Evolutionary conservation across 2,113 vertebrate species (phyloP).

Genomic region (Percina caprodes): DNA sequence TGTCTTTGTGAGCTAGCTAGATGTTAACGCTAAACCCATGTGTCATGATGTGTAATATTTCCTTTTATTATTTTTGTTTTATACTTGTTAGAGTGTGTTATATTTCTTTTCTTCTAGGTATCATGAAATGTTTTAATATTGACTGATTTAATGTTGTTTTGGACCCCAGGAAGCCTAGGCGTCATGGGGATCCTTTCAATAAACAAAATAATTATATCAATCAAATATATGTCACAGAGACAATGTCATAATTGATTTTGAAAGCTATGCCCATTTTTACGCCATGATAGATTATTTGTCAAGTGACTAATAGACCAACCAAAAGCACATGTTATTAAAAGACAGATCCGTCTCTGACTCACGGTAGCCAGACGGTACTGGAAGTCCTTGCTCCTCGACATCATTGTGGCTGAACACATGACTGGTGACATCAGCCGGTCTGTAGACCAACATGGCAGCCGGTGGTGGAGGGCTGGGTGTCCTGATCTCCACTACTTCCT

Average conservation of each 20-base stretch:
- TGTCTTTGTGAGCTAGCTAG: no score
- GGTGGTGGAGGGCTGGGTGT: conserved; percentile 66
- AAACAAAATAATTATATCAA: background rate
- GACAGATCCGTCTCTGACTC: conserved; percentile 29
- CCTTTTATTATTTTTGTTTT: no score
- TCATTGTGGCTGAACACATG: conserved; percentile 74
- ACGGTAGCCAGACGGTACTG: conserved; percentile 67
- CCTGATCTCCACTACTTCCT: conserved; percentile 59
- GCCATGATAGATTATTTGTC: background rate
- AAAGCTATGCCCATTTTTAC: background rate
- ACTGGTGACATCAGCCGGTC: conserved; percentile 50
- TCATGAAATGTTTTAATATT: no score
- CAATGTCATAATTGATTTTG: background rate
- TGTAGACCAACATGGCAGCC: conserved; percentile 61
- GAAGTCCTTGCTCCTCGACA: conserved; percentile 68
- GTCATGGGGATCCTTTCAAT: no score
- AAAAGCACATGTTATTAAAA: background rate
- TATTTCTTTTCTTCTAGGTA: no score
- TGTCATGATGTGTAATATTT: no score
- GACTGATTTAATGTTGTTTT: no score
- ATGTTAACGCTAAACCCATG: no score
- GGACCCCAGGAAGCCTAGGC: no score
- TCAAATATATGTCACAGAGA: background rate
- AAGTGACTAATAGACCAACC: background rate
- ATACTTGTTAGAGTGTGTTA: no score